Evolutionary conservation across 2,888 invertebrate genomes (phyloP), one percentile per base, ranked within the genome.

Genomic region (Teinopalpus imperialis): DNA sequence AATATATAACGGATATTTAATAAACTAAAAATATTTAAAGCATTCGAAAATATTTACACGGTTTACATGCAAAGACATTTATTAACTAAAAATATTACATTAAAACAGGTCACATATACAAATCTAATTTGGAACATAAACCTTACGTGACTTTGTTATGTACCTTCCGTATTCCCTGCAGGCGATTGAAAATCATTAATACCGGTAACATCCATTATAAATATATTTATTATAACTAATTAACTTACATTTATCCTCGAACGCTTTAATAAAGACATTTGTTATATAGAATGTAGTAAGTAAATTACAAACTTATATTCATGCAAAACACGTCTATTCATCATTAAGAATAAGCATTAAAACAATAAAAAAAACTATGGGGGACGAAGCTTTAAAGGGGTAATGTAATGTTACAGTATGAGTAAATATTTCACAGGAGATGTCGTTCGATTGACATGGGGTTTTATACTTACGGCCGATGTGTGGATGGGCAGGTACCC

Each of bases 331-430:
- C 23, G 10, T 59, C 69, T 69, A 64, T 55, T 61, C 57, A 60
- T 59, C 54, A 65, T 73, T 68, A 63, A 61, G 65, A 79, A 77
- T 54, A 81, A 82, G 82, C 82, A 56, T 59, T 57, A 77, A 81
- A 77, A 73, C 66, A 79, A 74, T 60, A 69, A 69, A 63, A 79
- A 72, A 63, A 77, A 71, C 66, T 83, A 82, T 68, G 56, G 71
- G 41, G 81, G 72, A 66, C 53, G 61, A 82, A 83, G 83, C 82
- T 67, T 74, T 63, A 51, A 66, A 76, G 75, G 65, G 62, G 66
- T 66, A 59, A 53, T 59, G 52, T 56, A 39, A 32, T 24, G 43
- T 24, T 39, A 45, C 20, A 20, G 10, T 39, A 54, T 43, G 48
- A 37, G 50, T 31, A 18, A 36, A 42, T 48, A 41, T 44, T 34